Evolutionary conservation across 2,888 invertebrate genomes (phyloP), one percentile per base, ranked within the genome.

Genomic region (Torymus tubicola): DNA sequence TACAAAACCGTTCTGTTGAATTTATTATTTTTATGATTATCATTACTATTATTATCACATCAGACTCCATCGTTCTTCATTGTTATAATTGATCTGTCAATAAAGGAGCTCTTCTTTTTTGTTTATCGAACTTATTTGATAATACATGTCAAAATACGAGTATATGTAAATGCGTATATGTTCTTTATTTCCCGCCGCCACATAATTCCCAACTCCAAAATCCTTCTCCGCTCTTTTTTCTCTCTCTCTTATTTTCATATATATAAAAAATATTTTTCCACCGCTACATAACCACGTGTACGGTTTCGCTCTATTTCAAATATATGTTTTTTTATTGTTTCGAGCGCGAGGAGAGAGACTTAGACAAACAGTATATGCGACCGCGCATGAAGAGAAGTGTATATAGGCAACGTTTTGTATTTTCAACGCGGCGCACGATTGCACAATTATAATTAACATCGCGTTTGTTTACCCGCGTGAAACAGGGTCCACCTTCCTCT

Each of bases 121-220:
- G 63, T 42, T 77, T 77, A 57, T 77, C 61, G 60, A 71, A 71
- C 57, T 80, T 76, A 72, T 80, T 80, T 80, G 65, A 80, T 80
- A 80, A 76, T 80, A 80, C 72, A 76, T 80, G 76, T 76, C 70
- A 53, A 80, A 65, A 70, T 79, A 79, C 69, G 52, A 73, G 14
- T 61, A 64, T 61, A 64, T n/a, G n/a, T 58, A 16, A 5, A 2
- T 52, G 57, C 16, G 58, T 68, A 42, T 68, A 42, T 42, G 42
- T 42, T 8, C 42, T 16, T 68, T 58, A 8, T 74, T 64, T 24
- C 18, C 53, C 13, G 16, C 14, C 16, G 0, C 11, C n/a, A n/a
- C n/a, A n/a, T n/a, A n/a, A 50, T 21, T 21, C 31, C n/a, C 5
- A 2, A 63, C n/a, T 53, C 42, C 21, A 42, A 11, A 13, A 18